Conservation (phyloP, 2,113 vertebrate genomes). For the Scomber colias region DNA sequence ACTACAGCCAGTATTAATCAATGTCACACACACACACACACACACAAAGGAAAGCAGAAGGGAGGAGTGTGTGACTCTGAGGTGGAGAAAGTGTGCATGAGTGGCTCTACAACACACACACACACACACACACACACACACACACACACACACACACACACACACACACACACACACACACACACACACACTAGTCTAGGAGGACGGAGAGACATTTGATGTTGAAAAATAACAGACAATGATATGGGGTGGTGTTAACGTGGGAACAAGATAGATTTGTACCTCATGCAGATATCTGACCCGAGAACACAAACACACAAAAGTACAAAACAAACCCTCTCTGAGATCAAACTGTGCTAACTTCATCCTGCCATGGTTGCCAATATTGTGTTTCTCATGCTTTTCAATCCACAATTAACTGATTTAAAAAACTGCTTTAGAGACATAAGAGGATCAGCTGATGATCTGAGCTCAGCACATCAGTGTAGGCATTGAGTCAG, state of each 20-base stretch:
- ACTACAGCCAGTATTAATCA: slow-evolving; percentile 19
- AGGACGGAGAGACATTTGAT: neutral
- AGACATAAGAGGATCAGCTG: slow-evolving; percentile 17
- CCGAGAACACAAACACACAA: neutral
- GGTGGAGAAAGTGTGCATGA: neutral
- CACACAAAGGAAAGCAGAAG: neutral
- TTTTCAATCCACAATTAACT: neutral
- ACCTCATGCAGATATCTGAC: neutral
- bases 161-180: neutral
- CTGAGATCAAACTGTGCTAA: slow-evolving; percentile 3
- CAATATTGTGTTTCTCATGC: neutral
- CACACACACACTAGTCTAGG: no score
- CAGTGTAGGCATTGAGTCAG: slow-evolving; percentile 52
- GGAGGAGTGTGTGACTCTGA: neutral
- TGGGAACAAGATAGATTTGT: slow-evolving; percentile 21
- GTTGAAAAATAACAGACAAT: neutral
- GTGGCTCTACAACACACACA: neutral
- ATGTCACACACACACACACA: neutral
- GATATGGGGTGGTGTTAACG: neutral
- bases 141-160: neutral
- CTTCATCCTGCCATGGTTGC: neutral
- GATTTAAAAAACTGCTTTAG: neutral
- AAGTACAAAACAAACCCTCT: slow-evolving; percentile 8
- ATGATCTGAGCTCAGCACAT: slow-evolving; percentile 29
- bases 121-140: no score